A percentile compares a stretch with the other conserved stretches of the same genome.
phyloP scores from a whole-genome alignment of 2,888 invertebrate species.

The Harmothoe impar region DNA sequence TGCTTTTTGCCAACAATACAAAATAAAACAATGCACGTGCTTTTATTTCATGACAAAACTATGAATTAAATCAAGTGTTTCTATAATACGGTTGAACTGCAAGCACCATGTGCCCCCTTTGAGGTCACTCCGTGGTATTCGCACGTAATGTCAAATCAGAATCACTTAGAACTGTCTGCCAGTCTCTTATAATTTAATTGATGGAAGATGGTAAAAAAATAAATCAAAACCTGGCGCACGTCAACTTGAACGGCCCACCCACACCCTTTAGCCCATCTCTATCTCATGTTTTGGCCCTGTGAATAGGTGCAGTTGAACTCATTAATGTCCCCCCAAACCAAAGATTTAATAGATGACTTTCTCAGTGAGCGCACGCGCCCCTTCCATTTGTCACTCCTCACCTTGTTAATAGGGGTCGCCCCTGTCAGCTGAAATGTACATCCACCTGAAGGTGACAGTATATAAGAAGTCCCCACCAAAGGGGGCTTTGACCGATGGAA shows the following conservation, averaged over 20 bases:
- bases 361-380: neutral
- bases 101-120: too few species aligned
- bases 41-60: too few species aligned
- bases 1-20: too few species aligned
- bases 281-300: neutral
- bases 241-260: neutral
- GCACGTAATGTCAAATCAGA: too few species aligned
- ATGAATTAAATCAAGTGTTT: too few species aligned
- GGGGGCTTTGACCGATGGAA: neutral
- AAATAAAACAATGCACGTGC: too few species aligned
- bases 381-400: constrained; percentile 12
- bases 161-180: too few species aligned
- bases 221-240: neutral
- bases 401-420: constrained; percentile 14
- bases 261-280: neutral
- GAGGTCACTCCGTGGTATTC: too few species aligned
- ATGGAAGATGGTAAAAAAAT: neutral
- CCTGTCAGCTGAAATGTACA: neutral
- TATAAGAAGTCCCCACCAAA: neutral
- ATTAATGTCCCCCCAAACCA: constrained; percentile 14
- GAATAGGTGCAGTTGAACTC: neutral
- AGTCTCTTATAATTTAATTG: too few species aligned
- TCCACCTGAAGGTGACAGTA: constrained; percentile 1
- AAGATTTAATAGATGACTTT: constrained; percentile 11
- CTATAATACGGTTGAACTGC: too few species aligned